Evolutionary conservation across 2,797 vertebrate genomes (phyloP).

Genomic region (Poeciliopsis paucimaculata): DNA sequence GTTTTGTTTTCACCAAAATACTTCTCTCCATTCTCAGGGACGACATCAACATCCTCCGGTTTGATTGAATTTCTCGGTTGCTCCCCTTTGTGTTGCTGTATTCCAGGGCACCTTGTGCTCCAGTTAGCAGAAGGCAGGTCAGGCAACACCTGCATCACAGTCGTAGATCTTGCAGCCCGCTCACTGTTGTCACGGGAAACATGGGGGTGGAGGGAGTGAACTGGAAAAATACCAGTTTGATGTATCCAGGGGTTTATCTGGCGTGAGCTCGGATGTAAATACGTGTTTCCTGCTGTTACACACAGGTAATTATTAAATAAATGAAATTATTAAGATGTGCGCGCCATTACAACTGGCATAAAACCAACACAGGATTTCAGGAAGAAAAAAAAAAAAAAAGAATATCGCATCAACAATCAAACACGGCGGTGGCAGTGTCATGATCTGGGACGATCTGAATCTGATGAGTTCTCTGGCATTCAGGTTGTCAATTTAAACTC

Average conservation of each 20-base stretch:
- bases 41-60: too few relatives aligned
- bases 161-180: conserved; percentile 24
- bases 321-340: background rate
- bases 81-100: background rate
- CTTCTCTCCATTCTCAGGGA: too few relatives aligned
- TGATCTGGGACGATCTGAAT: background rate
- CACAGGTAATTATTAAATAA: too few relatives aligned
- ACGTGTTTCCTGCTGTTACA: background rate
- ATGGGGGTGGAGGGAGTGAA: background rate
- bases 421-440: background rate
- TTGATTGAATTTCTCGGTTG: background rate
- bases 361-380: too few relatives aligned
- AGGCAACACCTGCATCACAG: conserved; percentile 40
- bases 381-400: too few relatives aligned
- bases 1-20: background rate
- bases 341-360: too few relatives aligned
- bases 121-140: conserved; percentile 32
- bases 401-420: too few relatives aligned
- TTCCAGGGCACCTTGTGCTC: background rate
- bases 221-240: background rate
- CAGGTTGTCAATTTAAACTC: background rate
- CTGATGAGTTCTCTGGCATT: background rate
- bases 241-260: background rate
- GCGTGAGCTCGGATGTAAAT: background rate
- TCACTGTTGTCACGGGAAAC: background rate